Conservation (phyloP, 2,113 vertebrate genomes). For the Hemiprocne comata region DNA sequence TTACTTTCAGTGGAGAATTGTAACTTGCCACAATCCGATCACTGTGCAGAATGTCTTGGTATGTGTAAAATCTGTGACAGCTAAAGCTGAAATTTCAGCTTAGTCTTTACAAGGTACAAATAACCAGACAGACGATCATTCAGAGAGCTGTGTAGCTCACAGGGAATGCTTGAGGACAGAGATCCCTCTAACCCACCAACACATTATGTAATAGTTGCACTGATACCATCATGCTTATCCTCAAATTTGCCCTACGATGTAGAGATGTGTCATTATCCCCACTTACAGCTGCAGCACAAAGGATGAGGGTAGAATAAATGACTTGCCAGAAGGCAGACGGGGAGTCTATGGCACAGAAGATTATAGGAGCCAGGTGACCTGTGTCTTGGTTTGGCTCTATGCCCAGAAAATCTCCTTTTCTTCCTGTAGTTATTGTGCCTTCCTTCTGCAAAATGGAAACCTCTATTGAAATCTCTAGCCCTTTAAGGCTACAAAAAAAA, state of each 20-base stretch:
- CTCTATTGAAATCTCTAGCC: neutral
- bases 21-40: neutral
- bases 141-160: neutral
- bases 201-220: neutral
- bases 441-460: constrained; percentile 37
- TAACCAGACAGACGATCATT: neutral
- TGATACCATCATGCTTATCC: neutral
- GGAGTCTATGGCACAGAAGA: constrained; percentile 49
- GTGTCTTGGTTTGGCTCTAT: constrained; percentile 34
- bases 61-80: neutral
- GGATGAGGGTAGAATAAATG: constrained; percentile 53
- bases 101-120: neutral
- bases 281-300: constrained; percentile 65
- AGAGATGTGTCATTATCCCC: constrained; percentile 56
- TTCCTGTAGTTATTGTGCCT: neutral
- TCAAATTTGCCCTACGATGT: constrained; percentile 9
- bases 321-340: constrained; percentile 61
- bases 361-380: constrained; percentile 61
- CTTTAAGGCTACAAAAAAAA: neutral
- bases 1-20: neutral
- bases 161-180: neutral
- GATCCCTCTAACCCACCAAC: constrained; percentile 25
- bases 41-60: neutral
- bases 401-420: constrained; percentile 53
- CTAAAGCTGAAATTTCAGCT: neutral